Evolutionary conservation across 1,140 invertebrate species (phyloP).

Genomic region (Monochamus saltuarius): DNA sequence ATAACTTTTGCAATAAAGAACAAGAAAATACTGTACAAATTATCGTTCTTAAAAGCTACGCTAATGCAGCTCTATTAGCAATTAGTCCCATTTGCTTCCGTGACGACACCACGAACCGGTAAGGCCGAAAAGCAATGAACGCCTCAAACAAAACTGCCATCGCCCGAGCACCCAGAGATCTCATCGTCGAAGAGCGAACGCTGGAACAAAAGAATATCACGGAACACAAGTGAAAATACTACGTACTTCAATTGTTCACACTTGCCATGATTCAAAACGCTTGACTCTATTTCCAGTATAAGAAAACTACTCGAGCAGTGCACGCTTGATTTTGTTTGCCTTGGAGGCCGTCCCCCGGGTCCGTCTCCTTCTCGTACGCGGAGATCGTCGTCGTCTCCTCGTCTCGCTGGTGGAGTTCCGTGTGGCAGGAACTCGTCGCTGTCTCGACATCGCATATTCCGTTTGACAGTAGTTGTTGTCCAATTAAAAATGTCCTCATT

Average conservation of each 20-base stretch:
- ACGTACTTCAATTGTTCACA: conserved; percentile 24
- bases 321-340: conserved; percentile 13
- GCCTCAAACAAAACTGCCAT: conserved; percentile 10
- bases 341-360: conserved; percentile 4
- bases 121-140: too few relatives aligned
- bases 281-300: conserved; percentile 21
- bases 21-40: too few relatives aligned
- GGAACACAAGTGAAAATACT: conserved; percentile 22
- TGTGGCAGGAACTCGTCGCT: conserved; percentile 1
- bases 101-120: too few relatives aligned
- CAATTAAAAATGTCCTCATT: conserved; percentile 25
- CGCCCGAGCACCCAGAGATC: conserved; percentile 11
- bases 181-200: conserved; percentile 14
- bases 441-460: conserved; percentile 16
- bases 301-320: conserved; percentile 19
- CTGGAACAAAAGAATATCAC: conserved; percentile 15
- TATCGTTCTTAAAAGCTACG: too few relatives aligned
- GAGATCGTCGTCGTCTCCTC: neutral
- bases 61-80: too few relatives aligned
- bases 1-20: too few relatives aligned
- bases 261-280: conserved; percentile 17
- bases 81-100: too few relatives aligned
- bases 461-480: conserved; percentile 23
- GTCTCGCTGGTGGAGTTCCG: neutral
- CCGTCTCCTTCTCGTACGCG: neutral